Evolutionary conservation across 1,140 invertebrate genomes (phyloP).

Genomic region (Aphelenchoides fujianensis): DNA sequence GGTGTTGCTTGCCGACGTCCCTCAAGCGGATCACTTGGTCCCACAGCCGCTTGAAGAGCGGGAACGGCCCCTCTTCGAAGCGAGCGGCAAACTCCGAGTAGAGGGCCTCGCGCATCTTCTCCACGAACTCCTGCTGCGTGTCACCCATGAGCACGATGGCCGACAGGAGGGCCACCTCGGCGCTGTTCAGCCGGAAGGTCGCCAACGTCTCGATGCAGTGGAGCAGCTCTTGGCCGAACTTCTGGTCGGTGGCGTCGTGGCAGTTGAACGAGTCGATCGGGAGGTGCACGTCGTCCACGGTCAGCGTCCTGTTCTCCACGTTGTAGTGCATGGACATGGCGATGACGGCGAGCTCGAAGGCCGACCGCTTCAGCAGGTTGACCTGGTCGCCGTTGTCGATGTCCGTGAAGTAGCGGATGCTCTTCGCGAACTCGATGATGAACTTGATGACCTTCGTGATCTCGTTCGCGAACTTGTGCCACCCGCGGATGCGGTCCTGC

Average conservation of each 20-base stretch:
- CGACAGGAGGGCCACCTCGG: conserved; percentile 38
- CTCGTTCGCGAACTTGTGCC: conserved; percentile 44
- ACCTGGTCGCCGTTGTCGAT: conserved; percentile 45
- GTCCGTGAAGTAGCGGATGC: conserved; percentile 26
- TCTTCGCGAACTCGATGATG: conserved; percentile 52
- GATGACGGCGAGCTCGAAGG: conserved; percentile 43
- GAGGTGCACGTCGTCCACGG: conserved; percentile 22
- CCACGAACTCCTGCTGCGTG: not conserved
- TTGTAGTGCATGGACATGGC: conserved; percentile 33
- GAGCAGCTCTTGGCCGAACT: conserved; percentile 37
- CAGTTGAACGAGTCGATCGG: conserved; percentile 33
- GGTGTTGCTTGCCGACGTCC: conserved; percentile 10
- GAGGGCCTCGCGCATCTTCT: not conserved
- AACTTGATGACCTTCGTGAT: conserved; percentile 47
- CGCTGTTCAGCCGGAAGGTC: conserved; percentile 32
- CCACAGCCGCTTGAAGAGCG: conserved; percentile 20
- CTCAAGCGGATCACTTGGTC: not conserved
- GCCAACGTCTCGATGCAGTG: conserved; percentile 26
- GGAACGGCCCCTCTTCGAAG: not conserved
- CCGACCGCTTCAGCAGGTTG: conserved; percentile 30
- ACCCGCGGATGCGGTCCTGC: conserved; percentile 40
- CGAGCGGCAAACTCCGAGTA: conserved; percentile 7
- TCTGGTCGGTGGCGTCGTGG: conserved; percentile 26
- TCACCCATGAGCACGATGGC: conserved; percentile 35
- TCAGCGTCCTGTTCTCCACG: conserved; percentile 15